Evolutionary conservation across 2,113 vertebrate genomes (phyloP).

Genomic region (Onychostoma macrolepis): DNA sequence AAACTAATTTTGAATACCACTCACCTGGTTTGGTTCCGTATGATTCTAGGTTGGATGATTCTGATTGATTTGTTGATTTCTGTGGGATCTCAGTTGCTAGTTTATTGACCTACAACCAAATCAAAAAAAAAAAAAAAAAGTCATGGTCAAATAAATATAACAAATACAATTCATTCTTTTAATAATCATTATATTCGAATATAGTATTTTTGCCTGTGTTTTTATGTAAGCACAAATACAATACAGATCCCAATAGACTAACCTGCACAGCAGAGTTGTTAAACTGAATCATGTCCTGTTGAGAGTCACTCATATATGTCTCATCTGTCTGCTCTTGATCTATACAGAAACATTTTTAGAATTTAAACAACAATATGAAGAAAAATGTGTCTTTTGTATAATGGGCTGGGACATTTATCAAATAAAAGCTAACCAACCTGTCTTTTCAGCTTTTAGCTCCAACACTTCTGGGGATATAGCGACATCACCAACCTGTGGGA

Average conservation of each 20-base stretch:
- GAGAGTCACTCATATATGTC: not conserved
- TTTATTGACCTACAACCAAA: slow-evolving; percentile 38
- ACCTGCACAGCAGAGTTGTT: not conserved
- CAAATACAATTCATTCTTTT: not conserved
- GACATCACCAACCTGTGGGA: slow-evolving; percentile 31
- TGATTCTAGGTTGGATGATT: not conserved
- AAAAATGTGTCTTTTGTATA: not conserved
- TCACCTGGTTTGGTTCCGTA: slow-evolving; percentile 11
- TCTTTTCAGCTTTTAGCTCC: slow-evolving; percentile 24
- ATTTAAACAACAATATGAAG: not conserved
- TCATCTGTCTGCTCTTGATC: not conserved
- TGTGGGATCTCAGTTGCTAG: slow-evolving; percentile 15
- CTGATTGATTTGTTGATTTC: not conserved
- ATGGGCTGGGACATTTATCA: not conserved
- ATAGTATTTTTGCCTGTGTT: not conserved
- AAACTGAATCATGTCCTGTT: not conserved
- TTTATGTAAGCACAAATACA: not conserved
- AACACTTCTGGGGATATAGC: slow-evolving; percentile 36
- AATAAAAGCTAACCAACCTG: slow-evolving; percentile 12
- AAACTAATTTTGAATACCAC: not conserved
- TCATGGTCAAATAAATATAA: not conserved
- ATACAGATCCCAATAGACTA: not conserved
- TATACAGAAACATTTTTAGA: not conserved
- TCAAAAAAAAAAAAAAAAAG: not conserved
- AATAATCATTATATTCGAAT: not conserved